phyloP scores from a whole-genome alignment of 2,888 invertebrate genomes.

The Kryphioiulus occultus region DNA sequence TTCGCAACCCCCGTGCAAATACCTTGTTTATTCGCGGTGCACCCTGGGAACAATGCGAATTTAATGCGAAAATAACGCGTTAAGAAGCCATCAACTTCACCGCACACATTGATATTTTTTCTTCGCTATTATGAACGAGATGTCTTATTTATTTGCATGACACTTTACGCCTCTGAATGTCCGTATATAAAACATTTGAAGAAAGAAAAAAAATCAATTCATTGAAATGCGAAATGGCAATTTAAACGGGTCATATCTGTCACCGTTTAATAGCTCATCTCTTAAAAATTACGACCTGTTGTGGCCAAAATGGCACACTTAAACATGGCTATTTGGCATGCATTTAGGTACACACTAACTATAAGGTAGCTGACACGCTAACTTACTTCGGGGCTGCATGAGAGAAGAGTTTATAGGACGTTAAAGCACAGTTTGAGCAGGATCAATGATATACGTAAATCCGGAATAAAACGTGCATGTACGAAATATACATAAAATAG shows the following conservation, averaged over 20 bases:
- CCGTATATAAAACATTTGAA: conserved; percentile 33
- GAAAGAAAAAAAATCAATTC: conserved; percentile 15
- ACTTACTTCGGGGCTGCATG: background rate
- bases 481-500: background rate
- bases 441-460: background rate
- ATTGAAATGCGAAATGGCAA: conserved; percentile 40
- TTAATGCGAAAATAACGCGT: background rate
- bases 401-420: background rate
- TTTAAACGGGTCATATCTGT: conserved; percentile 36
- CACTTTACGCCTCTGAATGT: background rate
- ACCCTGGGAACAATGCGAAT: conserved; percentile 18
- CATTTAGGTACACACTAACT: background rate
- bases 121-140: background rate
- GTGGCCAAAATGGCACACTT: conserved; percentile 1
- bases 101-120: conserved; percentile 25
- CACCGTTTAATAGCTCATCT: conserved; percentile 35
- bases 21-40: background rate
- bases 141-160: conserved; percentile 32
- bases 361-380: background rate
- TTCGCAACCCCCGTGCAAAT: background rate
- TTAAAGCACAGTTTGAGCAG: no score
- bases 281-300: conserved; percentile 19
- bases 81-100: background rate
- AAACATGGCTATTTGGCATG: conserved; percentile 5
- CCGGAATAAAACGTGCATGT: background rate